Base-by-base conservation (phyloP, 2,888 invertebrate species). In the Tinea pellionella region DNA sequence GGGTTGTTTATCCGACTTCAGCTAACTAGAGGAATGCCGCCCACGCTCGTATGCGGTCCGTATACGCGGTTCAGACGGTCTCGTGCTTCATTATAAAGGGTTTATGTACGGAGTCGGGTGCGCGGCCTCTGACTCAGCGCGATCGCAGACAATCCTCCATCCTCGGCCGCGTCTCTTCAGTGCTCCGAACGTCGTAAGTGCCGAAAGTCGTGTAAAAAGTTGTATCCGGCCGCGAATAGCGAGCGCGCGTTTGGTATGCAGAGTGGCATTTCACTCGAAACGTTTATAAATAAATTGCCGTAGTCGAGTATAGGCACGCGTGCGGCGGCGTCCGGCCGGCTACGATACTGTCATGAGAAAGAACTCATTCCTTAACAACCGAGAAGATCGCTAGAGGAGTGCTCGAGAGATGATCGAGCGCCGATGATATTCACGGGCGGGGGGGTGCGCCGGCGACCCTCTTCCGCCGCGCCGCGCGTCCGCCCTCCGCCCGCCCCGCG, bases 401-500 rank as follows among this genome's bases (percentile, higher is more conserved):
- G 43, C 64, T 62, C 64, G 60, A 60, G 62, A 61, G 55, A 78
- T 80, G 80, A 74, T 74, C 74, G 68, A 68, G 72, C 71, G 73
- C 71, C 78, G 80, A 88, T 88, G 88, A 88, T 88, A 76, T 88
- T 88, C 80, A 88, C 87, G 72, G 84, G 85, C 82, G 84, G 83
- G 80, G 83, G 86, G 77, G 83, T 82, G 77, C 87, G 87, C 69
- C 84, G 88, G 65, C 84, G 85, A 71, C 69, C 79, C 69, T 78
- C 84, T 75, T 76, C 84, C 71, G 81, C 84, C 73, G 68, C 68
- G 76, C 70, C 71, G 71, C 56, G 7, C 59, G 51, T 72, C 71
- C 71, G 42, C 72, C 71, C 71, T 73, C 70, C 68, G 69, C 67
- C 74, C 67, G 68, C 65, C 67, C 73, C 66, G 60, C 70, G 77